A percentile compares a stretch with the other conserved stretches of the same genome.
These are phyloP conservation scores for Labia minor DNA, from an alignment of 2,888 invertebrate species.

Conservation along the genomic window DNA sequence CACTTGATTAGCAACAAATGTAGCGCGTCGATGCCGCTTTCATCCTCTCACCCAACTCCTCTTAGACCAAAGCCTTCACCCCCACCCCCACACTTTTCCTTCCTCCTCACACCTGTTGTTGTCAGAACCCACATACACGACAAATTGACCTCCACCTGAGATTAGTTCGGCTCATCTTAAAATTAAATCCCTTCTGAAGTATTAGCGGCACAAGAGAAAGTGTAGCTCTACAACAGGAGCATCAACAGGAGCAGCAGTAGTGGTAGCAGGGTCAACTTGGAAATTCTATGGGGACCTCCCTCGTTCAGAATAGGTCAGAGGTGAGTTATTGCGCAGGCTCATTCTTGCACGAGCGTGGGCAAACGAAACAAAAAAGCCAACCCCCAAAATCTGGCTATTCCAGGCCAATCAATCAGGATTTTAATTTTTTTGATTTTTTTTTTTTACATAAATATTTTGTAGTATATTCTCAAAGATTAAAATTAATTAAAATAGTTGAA, in stretches of 20 bases:
- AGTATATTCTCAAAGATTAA: not conserved
- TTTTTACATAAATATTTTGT: too few relatives aligned
- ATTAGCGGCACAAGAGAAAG: too few relatives aligned
- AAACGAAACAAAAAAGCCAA: too few relatives aligned
- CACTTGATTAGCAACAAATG: not conserved
- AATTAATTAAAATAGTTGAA: not conserved
- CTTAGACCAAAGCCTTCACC: too few relatives aligned
- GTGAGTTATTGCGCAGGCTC: not conserved
- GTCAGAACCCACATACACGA: not conserved
- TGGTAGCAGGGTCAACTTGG: not conserved
- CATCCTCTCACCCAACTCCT: not conserved
- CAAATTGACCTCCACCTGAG: not conserved
- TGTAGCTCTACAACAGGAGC: too few relatives aligned
- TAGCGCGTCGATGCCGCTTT: not conserved
- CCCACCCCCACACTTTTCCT: too few relatives aligned
- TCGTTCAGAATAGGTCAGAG: not conserved
- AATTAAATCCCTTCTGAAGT: not conserved
- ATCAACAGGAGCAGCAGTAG: too few relatives aligned
- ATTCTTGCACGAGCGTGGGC: too few relatives aligned
- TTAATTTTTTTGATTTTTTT: not conserved
- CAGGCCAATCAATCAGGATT: not conserved
- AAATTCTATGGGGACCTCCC: not conserved
- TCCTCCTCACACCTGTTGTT: conserved; percentile 13
- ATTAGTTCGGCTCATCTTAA: too few relatives aligned
- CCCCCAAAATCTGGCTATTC: not conserved